These are phyloP conservation scores for Dicrurus megarhynchus DNA, from an alignment of 2,113 vertebrate species.

Conservation along the genomic window DNA sequence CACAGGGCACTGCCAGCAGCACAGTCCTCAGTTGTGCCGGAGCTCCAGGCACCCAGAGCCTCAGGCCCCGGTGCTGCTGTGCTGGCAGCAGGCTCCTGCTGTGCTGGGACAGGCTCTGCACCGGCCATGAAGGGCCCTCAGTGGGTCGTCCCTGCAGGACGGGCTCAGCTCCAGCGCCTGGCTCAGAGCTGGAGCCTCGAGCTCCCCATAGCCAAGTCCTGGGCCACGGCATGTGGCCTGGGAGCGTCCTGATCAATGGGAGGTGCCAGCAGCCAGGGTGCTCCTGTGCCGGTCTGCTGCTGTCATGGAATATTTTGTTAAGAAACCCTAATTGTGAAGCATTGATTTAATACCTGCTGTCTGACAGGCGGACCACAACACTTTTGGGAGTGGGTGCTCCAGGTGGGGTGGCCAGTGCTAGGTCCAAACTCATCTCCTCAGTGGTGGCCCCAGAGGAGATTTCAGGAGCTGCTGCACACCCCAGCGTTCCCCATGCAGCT, in stretches of 20 bases:
- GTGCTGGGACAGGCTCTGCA: background rate
- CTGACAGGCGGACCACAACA: background rate
- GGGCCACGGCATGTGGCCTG: rapidly evolving
- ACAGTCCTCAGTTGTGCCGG: rapidly evolving
- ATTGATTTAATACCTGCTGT: background rate
- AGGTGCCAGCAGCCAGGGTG: background rate
- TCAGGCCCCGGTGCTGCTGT: rapidly evolving
- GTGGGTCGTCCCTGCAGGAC: rapidly evolving
- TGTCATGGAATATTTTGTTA: background rate
- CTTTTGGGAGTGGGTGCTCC: background rate
- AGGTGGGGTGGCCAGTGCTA: rapidly evolving
- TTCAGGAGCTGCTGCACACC: background rate
- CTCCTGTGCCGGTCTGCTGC: background rate
- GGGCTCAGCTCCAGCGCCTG: background rate
- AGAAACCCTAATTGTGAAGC: background rate
- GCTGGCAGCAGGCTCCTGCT: background rate
- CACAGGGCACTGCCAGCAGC: rapidly evolving
- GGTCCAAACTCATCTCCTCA: background rate
- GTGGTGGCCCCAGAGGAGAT: background rate
- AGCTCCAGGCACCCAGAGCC: background rate
- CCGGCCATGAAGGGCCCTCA: rapidly evolving
- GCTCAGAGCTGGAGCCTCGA: background rate
- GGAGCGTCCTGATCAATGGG: background rate
- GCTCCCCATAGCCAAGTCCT: background rate
- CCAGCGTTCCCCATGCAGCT: rapidly evolving